phyloP scores from a whole-genome alignment of 1,140 invertebrate species.

The Halesus radiatus region DNA sequence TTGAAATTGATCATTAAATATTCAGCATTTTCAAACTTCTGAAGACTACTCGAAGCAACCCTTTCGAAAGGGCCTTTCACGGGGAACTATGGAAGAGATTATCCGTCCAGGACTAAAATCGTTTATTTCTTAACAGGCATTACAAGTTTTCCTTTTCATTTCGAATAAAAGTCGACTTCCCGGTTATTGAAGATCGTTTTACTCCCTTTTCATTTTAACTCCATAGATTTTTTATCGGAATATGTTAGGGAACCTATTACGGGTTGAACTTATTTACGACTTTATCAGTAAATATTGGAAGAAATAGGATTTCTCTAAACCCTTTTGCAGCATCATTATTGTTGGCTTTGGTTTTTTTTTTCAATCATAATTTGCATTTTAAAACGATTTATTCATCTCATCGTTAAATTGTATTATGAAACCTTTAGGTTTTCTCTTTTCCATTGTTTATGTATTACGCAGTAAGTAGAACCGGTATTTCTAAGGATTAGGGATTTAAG shows the following conservation, averaged over 20 bases:
- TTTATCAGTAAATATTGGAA: constrained; percentile 15
- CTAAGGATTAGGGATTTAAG: no score
- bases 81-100: not conserved
- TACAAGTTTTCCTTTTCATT: constrained; percentile 36
- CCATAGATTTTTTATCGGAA: constrained; percentile 20
- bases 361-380: constrained; percentile 1
- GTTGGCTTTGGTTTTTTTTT: constrained; percentile 18
- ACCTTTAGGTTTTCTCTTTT: not conserved
- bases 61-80: constrained; percentile 37
- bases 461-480: no score
- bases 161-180: constrained; percentile 27
- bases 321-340: constrained; percentile 14
- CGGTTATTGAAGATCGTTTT: constrained; percentile 24
- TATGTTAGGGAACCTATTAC: constrained; percentile 1
- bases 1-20: constrained; percentile 57
- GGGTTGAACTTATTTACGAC: no score
- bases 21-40: constrained; percentile 51
- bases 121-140: constrained; percentile 31
- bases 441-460: not conserved
- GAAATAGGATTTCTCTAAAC: not conserved
- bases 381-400: constrained; percentile 13
- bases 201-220: not conserved
- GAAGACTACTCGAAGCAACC: constrained; percentile 38
- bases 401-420: not conserved
- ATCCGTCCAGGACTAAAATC: constrained; percentile 21